Conservation (phyloP, 2,888 invertebrate genomes). For the Seira sanloemensis region DNA sequence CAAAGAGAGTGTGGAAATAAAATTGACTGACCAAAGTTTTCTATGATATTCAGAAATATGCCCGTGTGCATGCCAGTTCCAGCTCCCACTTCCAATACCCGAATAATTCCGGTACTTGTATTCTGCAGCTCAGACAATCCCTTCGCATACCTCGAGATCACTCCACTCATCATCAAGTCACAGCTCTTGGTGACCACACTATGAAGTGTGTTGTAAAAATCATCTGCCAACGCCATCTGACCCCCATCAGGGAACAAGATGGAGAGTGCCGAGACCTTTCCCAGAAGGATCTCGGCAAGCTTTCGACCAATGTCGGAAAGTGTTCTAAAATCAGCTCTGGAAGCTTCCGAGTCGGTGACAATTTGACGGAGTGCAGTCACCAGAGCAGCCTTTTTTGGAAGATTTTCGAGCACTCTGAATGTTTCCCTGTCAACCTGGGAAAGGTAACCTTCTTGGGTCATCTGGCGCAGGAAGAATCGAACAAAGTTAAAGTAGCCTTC, state of each 20-base stretch:
- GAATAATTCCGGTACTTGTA: neutral
- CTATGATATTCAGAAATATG: neutral
- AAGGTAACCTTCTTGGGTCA: slow-evolving; percentile 33
- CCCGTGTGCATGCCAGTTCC: slow-evolving; percentile 50
- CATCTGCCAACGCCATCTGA: neutral
- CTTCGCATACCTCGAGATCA: neutral
- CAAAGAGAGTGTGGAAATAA: too few species aligned
- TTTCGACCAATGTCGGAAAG: too few species aligned
- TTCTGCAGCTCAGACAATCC: too few species aligned
- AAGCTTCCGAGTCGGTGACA: too few species aligned
- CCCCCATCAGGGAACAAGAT: slow-evolving; percentile 56
- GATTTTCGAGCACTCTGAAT: neutral
- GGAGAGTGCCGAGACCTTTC: neutral
- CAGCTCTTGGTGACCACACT: neutral
- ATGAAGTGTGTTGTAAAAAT: slow-evolving; percentile 27
- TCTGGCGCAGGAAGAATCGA: slow-evolving; percentile 30
- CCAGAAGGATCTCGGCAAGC: neutral
- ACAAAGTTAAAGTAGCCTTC: slow-evolving; percentile 23
- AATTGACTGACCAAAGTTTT: too few species aligned
- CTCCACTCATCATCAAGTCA: neutral
- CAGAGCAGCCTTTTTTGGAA: neutral
- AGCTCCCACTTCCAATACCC: slow-evolving; percentile 58
- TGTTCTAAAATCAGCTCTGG: too few species aligned
- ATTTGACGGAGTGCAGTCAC: neutral
- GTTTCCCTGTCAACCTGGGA: neutral